phyloP scores from a whole-genome alignment of 2,113 vertebrate species.

The Oreochromis aureus region DNA sequence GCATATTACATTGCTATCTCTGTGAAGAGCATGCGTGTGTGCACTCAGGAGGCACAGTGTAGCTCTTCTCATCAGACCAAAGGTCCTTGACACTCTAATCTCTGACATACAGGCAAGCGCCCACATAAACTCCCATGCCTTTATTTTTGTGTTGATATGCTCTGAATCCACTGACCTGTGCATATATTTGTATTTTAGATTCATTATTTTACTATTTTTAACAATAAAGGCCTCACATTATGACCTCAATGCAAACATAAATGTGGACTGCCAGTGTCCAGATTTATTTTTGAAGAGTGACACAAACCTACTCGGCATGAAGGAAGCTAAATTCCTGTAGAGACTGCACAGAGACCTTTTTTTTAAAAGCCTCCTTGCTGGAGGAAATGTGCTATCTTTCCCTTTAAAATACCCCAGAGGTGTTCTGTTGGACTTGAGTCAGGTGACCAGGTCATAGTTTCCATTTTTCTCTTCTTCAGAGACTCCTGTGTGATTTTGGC shows the following conservation, averaged over 20 bases:
- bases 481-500: background rate
- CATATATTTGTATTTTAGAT: background rate
- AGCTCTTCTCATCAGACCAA: conserved; percentile 6
- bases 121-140: background rate
- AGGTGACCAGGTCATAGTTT: background rate
- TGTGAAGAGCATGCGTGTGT: background rate
- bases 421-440: background rate
- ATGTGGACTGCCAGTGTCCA: background rate
- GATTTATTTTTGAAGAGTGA: background rate
- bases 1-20: background rate
- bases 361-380: background rate
- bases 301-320: background rate
- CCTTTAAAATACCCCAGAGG: background rate
- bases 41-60: background rate
- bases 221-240: background rate
- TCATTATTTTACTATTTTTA: background rate
- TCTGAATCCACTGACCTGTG: background rate
- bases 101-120: background rate
- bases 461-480: background rate
- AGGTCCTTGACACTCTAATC: background rate
- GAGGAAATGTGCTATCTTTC: background rate
- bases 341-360: background rate
- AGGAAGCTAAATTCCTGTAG: background rate
- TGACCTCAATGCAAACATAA: background rate
- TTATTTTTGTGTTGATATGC: background rate